Percentiles rank a stretch among this genome's conserved stretches.
phyloP scores from a whole-genome alignment of 2,888 invertebrate genomes.

The Acanthosepion lycidas region DNA sequence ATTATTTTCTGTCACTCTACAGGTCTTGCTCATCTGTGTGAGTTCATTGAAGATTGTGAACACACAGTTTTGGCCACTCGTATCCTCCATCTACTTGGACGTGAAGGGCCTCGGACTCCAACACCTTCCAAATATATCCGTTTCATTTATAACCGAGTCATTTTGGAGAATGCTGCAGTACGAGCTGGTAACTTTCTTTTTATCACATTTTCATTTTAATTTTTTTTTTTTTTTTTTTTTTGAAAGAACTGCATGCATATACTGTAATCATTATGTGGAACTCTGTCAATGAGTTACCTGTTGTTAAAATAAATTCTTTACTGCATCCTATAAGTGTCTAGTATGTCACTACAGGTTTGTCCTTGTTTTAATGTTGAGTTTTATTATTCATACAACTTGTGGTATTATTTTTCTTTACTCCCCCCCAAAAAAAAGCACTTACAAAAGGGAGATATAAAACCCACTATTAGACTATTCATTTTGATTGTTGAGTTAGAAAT shows the following conservation, averaged over 20 bases:
- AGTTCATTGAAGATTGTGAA: conserved; percentile 99
- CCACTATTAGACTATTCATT: too few species aligned
- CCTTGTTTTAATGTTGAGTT: background rate
- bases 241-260: background rate
- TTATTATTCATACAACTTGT: background rate
- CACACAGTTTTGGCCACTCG: conserved; percentile 96
- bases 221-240: background rate
- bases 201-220: background rate
- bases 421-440: too few species aligned
- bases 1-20: background rate
- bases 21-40: conserved; percentile 93
- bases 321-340: too few species aligned
- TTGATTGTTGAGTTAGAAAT: too few species aligned
- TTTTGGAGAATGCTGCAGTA: conserved; percentile 95
- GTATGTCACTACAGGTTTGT: too few species aligned
- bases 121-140: conserved; percentile 87
- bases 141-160: conserved; percentile 84
- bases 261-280: too few species aligned
- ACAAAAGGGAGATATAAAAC: too few species aligned
- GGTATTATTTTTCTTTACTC: background rate
- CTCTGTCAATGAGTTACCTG: too few species aligned
- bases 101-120: conserved; percentile 96
- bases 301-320: too few species aligned
- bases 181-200: conserved; percentile 80
- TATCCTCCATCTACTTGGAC: conserved; percentile 94